Conservation (phyloP, 2,888 invertebrate species). For the Cistogaster globosa region DNA sequence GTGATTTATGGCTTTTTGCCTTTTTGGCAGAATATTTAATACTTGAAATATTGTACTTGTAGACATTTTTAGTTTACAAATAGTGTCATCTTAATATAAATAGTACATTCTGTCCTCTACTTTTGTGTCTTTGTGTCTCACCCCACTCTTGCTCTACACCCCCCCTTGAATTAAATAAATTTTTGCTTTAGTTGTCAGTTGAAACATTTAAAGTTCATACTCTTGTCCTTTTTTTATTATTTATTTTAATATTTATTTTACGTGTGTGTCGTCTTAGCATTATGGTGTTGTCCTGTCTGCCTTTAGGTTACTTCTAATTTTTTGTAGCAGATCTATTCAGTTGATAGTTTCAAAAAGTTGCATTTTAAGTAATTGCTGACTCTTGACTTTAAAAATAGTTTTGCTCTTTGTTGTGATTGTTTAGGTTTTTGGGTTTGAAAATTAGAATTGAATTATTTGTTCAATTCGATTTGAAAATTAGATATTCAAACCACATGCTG, state of each 20-base stretch:
- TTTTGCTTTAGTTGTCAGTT: constrained; percentile 33
- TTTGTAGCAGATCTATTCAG: constrained; percentile 28
- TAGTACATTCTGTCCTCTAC: background rate
- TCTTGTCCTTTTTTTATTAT: background rate
- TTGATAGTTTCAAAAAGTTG: constrained; percentile 63
- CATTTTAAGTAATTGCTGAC: constrained; percentile 71
- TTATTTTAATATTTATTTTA: constrained; percentile 3
- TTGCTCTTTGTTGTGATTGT: constrained; percentile 13
- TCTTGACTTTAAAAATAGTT: constrained; percentile 61
- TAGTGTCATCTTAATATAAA: constrained; percentile 58
- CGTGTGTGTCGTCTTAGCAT: constrained; percentile 50
- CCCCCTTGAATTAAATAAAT: constrained; percentile 34
- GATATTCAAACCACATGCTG: constrained; percentile 71
- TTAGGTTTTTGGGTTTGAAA: constrained; percentile 46
- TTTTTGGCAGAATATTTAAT: constrained; percentile 65
- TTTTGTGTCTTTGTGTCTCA: background rate
- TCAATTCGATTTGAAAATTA: constrained; percentile 63
- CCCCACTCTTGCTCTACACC: background rate
- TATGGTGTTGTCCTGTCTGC: constrained; percentile 15
- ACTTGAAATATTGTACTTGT: constrained; percentile 42
- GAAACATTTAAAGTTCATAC: constrained; percentile 40
- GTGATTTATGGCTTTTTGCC: constrained; percentile 69
- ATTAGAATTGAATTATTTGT: constrained; percentile 56
- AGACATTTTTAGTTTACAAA: constrained; percentile 59
- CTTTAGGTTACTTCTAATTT: background rate